A percentile compares a stretch with the other conserved stretches of the same genome.
phyloP scores from a whole-genome alignment of 1,140 invertebrate genomes.

The Euwallacea similis region DNA sequence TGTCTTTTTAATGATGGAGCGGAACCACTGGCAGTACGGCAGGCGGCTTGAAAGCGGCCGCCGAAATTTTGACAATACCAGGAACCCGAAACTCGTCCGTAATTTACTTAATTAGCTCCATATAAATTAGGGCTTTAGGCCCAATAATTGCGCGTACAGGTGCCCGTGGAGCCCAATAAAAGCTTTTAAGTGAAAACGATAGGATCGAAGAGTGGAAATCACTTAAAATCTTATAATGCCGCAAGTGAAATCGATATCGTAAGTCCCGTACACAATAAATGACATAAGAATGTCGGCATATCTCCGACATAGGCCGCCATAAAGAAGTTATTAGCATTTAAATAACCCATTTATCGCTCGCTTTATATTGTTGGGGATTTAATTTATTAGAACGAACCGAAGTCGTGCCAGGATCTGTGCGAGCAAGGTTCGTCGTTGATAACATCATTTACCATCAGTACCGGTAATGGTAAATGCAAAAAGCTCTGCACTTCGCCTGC shows the following conservation, averaged over 20 bases:
- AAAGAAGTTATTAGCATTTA: constrained; percentile 33
- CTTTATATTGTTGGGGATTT: constrained; percentile 23
- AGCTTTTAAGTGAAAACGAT: constrained; percentile 7
- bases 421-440: constrained; percentile 13
- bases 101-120: constrained; percentile 14
- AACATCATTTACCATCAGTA: constrained; percentile 9
- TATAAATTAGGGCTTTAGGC: constrained; percentile 8
- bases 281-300: constrained; percentile 27
- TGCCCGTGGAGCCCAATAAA: neutral
- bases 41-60: neutral
- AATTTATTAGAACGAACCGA: constrained; percentile 14
- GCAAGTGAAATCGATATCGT: constrained; percentile 20
- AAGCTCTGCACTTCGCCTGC: too few relatives aligned
- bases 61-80: constrained; percentile 18
- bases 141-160: neutral
- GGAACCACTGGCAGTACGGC: constrained; percentile 4
- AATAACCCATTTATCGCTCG: constrained; percentile 29
- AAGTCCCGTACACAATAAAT: constrained; percentile 20
- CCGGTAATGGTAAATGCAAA: too few relatives aligned
- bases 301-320: constrained; percentile 19
- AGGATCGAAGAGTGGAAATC: constrained; percentile 6
- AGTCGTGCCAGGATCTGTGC: constrained; percentile 14
- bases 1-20: constrained; percentile 21
- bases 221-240: constrained; percentile 15
- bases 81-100: constrained; percentile 1